These are phyloP conservation scores for Apantesis nais DNA, from an alignment of 2,888 invertebrate species.

Conservation along the genomic window DNA sequence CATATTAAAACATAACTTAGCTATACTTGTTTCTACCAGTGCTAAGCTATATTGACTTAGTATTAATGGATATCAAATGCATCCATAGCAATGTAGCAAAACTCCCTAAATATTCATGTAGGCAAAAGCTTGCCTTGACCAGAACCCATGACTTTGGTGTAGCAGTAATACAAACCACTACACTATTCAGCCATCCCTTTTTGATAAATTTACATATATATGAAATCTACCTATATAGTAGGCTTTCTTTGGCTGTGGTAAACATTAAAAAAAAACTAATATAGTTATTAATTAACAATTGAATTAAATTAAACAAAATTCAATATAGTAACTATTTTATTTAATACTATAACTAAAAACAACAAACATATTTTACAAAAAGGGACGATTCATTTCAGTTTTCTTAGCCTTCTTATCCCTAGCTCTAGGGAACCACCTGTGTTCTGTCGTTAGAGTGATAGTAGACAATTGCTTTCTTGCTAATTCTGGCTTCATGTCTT, in stretches of 20 bases:
- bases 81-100: too few species aligned
- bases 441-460: constrained; percentile 92
- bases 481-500: constrained; percentile 87
- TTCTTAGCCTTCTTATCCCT: constrained; percentile 90
- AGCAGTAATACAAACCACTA: too few species aligned
- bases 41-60: too few species aligned
- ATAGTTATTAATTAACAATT: background rate
- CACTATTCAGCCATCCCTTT: too few species aligned
- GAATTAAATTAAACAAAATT: background rate
- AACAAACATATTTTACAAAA: constrained; percentile 74
- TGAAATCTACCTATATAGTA: background rate
- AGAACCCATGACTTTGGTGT: too few species aligned
- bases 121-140: too few species aligned
- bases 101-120: too few species aligned
- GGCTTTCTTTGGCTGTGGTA: background rate
- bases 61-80: too few species aligned
- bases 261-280: background rate
- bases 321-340: constrained; percentile 7
- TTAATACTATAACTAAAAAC: constrained; percentile 7
- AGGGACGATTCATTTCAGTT: constrained; percentile 89
- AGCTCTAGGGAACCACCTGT: constrained; percentile 92
- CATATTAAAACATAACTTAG: too few species aligned
- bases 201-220: too few species aligned
- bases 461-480: constrained; percentile 90
- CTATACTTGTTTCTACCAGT: too few species aligned